A percentile compares a stretch with the other conserved stretches of the same genome.
Evolutionary conservation across 2,113 vertebrate genomes (phyloP).

Genomic region (Xenopus borealis): DNA sequence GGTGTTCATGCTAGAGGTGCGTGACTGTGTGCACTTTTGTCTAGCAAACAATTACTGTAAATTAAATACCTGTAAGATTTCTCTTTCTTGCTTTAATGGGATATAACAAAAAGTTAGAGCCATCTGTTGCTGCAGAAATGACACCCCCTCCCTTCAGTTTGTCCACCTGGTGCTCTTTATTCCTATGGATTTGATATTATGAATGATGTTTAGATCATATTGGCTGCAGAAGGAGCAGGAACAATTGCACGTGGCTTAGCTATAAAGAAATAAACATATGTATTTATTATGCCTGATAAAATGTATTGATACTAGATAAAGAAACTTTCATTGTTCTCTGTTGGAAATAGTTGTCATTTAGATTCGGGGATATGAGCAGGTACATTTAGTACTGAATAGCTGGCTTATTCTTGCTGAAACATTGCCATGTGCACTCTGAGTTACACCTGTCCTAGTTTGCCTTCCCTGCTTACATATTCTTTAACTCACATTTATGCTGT

Average conservation of each 20-base stretch:
- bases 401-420: not conserved
- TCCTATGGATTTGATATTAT: conserved; percentile 60
- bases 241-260: not conserved
- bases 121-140: conserved; percentile 62
- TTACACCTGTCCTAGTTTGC: not conserved
- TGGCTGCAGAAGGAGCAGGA: not conserved
- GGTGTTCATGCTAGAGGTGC: conserved; percentile 41
- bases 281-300: conserved; percentile 1
- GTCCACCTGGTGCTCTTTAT: conserved; percentile 69
- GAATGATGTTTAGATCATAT: conserved; percentile 45
- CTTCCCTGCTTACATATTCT: no score
- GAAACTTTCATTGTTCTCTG: not conserved
- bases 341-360: not conserved
- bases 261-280: not conserved
- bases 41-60: not conserved
- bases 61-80: conserved; percentile 51
- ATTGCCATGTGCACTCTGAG: not conserved
- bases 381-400: not conserved
- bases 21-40: conserved; percentile 23
- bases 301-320: not conserved
- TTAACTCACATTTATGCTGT: no score
- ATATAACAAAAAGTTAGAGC: conserved; percentile 58
- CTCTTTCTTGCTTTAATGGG: conserved; percentile 48
- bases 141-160: conserved; percentile 44
- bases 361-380: not conserved